Evolutionary conservation across 1,140 invertebrate species (phyloP).

Genomic region (Lepidostoma basale): DNA sequence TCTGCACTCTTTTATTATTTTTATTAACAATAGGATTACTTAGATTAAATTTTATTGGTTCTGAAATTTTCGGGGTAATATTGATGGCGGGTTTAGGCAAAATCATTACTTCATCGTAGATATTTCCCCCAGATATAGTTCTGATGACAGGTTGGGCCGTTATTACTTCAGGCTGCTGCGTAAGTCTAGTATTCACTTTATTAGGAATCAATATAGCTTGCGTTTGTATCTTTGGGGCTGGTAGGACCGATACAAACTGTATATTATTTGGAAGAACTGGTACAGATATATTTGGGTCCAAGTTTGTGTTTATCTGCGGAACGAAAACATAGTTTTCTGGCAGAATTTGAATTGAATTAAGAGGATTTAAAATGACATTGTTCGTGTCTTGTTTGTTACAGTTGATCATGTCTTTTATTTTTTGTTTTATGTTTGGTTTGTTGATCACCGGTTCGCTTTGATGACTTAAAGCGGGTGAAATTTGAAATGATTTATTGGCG

Average conservation of each 20-base stretch:
- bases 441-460: not conserved
- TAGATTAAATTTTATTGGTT: too few relatives aligned
- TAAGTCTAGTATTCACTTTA: not conserved
- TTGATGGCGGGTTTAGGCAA: not conserved
- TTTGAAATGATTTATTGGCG: not conserved
- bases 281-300: not conserved
- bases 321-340: conserved; percentile 31
- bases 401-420: conserved; percentile 33
- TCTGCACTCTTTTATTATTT: too few relatives aligned
- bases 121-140: conserved; percentile 1
- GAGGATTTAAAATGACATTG: conserved; percentile 8
- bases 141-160: not conserved
- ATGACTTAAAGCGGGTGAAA: not conserved
- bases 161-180: not conserved
- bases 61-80: too few relatives aligned
- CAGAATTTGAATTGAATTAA: conserved; percentile 5
- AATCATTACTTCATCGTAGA: conserved; percentile 3
- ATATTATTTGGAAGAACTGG: conserved; percentile 7
- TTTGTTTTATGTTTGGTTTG: conserved; percentile 33
- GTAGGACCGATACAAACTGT: conserved; percentile 7
- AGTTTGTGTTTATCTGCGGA: conserved; percentile 14
- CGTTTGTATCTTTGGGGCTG: not conserved
- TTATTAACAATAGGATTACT: too few relatives aligned
- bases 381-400: conserved; percentile 1
- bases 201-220: not conserved